Percentiles rank a stretch among this genome's conserved stretches.
These are phyloP conservation scores for Tipula unca DNA, from an alignment of 2,888 invertebrate species.

Conservation along the genomic window DNA sequence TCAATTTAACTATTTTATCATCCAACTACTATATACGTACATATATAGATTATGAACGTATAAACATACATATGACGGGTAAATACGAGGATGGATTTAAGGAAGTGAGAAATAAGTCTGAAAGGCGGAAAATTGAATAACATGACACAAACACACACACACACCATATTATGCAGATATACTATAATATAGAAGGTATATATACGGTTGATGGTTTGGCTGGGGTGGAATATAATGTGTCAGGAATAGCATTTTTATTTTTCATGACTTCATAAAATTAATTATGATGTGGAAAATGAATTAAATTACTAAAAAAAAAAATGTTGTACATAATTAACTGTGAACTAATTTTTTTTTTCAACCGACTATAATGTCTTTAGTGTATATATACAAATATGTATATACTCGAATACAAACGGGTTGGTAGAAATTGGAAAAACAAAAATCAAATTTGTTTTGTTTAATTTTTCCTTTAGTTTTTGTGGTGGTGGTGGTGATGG, in stretches of 20 bases:
- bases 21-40: too few relatives aligned
- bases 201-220: not conserved
- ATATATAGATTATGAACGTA: too few relatives aligned
- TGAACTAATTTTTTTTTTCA: not conserved
- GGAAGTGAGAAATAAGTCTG: not conserved
- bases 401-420: too few relatives aligned
- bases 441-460: too few relatives aligned
- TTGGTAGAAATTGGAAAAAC: too few relatives aligned
- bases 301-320: not conserved
- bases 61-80: too few relatives aligned
- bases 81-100: too few relatives aligned
- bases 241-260: not conserved
- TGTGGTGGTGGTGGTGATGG: too few relatives aligned
- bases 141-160: not conserved
- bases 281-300: not conserved
- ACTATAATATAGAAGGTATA: too few relatives aligned
- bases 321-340: not conserved
- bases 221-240: not conserved
- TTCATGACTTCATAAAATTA: not conserved
- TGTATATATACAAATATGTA: too few relatives aligned
- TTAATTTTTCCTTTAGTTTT: too few relatives aligned
- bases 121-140: not conserved
- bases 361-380: not conserved
- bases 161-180: not conserved
- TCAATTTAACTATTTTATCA: not conserved